A percentile compares a stretch with the other conserved stretches of the same genome.
Evolutionary conservation across 1,140 invertebrate species (phyloP).

Genomic region (Venustaconcha ellipsiformis): DNA sequence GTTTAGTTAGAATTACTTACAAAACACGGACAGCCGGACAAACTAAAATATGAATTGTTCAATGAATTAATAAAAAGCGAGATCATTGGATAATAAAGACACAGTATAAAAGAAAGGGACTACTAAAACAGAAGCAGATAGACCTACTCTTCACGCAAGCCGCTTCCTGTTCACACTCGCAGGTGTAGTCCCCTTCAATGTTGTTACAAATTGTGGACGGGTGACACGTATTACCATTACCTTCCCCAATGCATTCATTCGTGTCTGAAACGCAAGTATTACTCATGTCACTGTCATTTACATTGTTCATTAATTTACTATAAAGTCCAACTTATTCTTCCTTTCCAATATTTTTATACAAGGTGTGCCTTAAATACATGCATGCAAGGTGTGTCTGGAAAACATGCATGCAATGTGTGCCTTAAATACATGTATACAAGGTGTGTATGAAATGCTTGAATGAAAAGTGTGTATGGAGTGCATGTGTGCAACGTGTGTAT

Average conservation of each 20-base stretch:
- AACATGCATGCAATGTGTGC: neutral
- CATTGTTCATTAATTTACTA: neutral
- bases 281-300: too few relatives aligned
- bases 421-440: too few relatives aligned
- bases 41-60: too few relatives aligned
- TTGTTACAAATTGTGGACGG: constrained; percentile 55
- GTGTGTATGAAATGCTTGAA: too few relatives aligned
- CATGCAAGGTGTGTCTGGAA: neutral
- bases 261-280: constrained; percentile 76
- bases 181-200: constrained; percentile 56
- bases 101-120: neutral
- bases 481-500: too few relatives aligned
- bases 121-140: neutral
- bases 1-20: too few relatives aligned
- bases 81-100: neutral
- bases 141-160: constrained; percentile 11
- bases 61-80: neutral
- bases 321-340: neutral
- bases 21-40: too few relatives aligned
- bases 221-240: constrained; percentile 73
- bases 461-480: too few relatives aligned
- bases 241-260: constrained; percentile 84
- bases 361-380: neutral
- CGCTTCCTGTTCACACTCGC: constrained; percentile 41
- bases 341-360: neutral